These are phyloP conservation scores for Lasioglossum marginatum DNA, from an alignment of 2,888 invertebrate species.

Conservation along the genomic window DNA sequence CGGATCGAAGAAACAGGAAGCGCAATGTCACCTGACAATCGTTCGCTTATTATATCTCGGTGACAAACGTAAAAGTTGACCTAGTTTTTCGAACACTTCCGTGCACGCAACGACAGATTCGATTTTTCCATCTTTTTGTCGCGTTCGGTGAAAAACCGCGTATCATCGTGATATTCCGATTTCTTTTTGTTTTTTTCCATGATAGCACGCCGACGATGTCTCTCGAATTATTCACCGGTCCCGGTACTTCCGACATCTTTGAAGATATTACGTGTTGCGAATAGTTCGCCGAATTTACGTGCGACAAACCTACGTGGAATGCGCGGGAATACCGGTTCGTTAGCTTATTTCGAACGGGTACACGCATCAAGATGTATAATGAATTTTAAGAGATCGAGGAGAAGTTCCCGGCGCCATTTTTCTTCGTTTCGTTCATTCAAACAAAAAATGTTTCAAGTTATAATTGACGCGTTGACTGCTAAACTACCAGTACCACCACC, in stretches of 20 bases:
- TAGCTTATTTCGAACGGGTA: neutral
- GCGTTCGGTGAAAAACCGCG: neutral
- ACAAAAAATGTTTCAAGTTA: too few species aligned
- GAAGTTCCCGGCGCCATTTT: neutral
- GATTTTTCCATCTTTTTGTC: neutral
- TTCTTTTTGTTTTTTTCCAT: neutral
- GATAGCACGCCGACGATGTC: neutral
- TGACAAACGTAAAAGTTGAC: neutral
- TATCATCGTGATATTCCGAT: neutral
- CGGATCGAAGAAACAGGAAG: neutral
- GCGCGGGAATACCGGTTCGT: slow-evolving; percentile 1
- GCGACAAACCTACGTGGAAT: slow-evolving; percentile 21
- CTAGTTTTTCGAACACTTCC: neutral
- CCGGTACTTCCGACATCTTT: slow-evolving; percentile 4
- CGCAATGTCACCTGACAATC: neutral
- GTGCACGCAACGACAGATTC: neutral
- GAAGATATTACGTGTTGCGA: slow-evolving; percentile 16
- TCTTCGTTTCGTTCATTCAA: neutral
- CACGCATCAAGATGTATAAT: neutral
- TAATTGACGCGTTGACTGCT: neutral
- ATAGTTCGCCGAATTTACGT: slow-evolving; percentile 31
- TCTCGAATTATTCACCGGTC: neutral
- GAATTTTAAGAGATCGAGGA: slow-evolving; percentile 31
- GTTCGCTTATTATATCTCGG: neutral
- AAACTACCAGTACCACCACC: neutral